Conservation (phyloP, 1,140 invertebrate genomes). For the Heliconius hermathena region DNA sequence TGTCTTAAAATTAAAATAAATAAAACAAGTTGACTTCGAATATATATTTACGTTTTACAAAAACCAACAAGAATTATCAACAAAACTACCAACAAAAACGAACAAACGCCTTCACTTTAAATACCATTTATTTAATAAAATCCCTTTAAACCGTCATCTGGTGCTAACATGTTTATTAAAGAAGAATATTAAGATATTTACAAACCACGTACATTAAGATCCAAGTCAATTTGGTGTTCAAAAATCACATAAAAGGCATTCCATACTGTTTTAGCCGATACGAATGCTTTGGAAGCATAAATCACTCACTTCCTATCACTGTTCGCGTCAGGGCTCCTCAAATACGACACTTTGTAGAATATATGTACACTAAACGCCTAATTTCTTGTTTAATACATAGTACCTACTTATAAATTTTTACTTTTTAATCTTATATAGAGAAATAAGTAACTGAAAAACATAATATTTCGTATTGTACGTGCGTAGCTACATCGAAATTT, state of each 20-base stretch:
- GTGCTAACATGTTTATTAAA: not conserved
- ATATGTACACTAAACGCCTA: not conserved
- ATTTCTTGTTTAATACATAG: not conserved
- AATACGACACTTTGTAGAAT: not conserved
- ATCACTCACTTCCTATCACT: conserved; percentile 8
- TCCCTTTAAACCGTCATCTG: not conserved
- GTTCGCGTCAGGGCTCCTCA: not conserved
- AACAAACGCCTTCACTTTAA: not conserved
- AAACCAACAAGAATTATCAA: no score
- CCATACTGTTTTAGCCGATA: conserved; percentile 10
- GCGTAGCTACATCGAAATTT: no score
- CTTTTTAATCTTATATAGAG: not conserved
- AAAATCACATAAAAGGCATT: conserved; percentile 5
- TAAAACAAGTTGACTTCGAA: no score
- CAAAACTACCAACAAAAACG: not conserved
- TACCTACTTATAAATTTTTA: not conserved
- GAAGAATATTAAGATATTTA: not conserved
- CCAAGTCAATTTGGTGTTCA: conserved; percentile 2
- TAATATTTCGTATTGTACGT: no score
- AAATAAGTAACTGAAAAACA: no score
- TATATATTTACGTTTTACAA: no score
- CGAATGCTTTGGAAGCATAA: not conserved
- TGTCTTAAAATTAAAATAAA: no score
- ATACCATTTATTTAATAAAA: not conserved
- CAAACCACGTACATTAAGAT: not conserved